phyloP scores from a whole-genome alignment of 2,888 invertebrate genomes.

The Caenorhabditis imperialis region DNA sequence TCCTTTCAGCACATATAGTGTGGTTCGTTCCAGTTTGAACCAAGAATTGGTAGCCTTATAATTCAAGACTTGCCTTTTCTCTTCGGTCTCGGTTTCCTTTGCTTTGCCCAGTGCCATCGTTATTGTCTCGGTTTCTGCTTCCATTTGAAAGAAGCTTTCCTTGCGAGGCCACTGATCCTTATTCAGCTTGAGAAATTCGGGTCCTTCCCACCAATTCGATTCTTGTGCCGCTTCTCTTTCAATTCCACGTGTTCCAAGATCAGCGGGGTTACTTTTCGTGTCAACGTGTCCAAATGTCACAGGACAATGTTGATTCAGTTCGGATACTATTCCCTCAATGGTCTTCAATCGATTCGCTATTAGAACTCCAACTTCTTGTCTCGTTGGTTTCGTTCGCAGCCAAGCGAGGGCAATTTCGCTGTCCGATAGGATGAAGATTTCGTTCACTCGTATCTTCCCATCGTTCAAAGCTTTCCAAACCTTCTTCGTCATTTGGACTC shows the following conservation, averaged over 20 bases:
- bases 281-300: constrained; percentile 62
- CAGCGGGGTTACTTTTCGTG: constrained; percentile 71
- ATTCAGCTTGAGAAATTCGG: constrained; percentile 52
- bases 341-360: background rate
- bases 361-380: too few relatives aligned
- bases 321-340: background rate
- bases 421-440: constrained; percentile 4
- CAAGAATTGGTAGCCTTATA: too few relatives aligned
- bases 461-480: background rate
- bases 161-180: background rate
- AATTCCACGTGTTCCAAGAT: constrained; percentile 66
- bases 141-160: too few relatives aligned
- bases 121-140: too few relatives aligned
- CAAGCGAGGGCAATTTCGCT: background rate
- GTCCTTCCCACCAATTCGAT: constrained; percentile 68
- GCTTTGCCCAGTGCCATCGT: too few relatives aligned
- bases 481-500: background rate
- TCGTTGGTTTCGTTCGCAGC: too few relatives aligned
- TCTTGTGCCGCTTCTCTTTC: background rate
- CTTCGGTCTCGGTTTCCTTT: too few relatives aligned
- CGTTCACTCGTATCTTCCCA: constrained; percentile 3
- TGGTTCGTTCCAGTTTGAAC: too few relatives aligned
- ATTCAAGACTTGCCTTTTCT: too few relatives aligned
- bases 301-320: background rate
- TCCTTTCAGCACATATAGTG: too few relatives aligned